Evolutionary conservation across 2,113 vertebrate species (phyloP), one percentile per base, ranked within the genome.

Genomic region (Raphicerus campestris): DNA sequence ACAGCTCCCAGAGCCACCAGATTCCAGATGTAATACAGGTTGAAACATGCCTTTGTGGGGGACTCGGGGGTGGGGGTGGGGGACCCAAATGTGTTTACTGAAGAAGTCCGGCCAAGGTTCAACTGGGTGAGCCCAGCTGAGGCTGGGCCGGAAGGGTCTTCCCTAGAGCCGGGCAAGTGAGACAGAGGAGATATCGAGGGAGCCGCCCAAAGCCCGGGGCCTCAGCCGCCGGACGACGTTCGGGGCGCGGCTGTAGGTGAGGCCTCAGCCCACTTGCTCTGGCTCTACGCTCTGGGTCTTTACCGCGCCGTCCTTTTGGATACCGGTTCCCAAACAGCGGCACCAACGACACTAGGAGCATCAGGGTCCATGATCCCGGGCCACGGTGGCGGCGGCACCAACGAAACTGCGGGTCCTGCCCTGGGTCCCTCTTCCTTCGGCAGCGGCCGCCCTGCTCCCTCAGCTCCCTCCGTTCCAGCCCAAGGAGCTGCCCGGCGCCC

Each of bases 191-290:
- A 13, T 7, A 26, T 1, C 3, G 15, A 42, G 13, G 30, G 28
- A 17, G 14, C 2, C 6, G 7, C 20, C n/a, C 53, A 28, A 49
- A 42, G 26, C 35, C n/a, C 5, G 28, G 45, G 6, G 47, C 22
- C 24, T 22, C 70, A 24, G 83, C 83, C 30, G n/a, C 1, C 16
- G 6, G 61, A 53, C 24, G 35, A 99, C 87, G 84, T 86, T 99
- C 78, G 96, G 96, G 53, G 99, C 98, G 85, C 99, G 97, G 86
- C 99, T 99, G 98, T 99, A 99, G 83, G 98, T 99, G 53, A 99
- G 98, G 3, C 99, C 99, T 0, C 98, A 99, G 75, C 99, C 98
- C 15, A 35, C 60, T 14, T 10, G 49, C 47, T 91, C 28, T 15
- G 99, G 99, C 96, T 99, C 99, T 89, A 98, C 98, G 1, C 98